Evolutionary conservation across 2,113 vertebrate species (phyloP).

Genomic region (Cryptomyrus ogoouensis): DNA sequence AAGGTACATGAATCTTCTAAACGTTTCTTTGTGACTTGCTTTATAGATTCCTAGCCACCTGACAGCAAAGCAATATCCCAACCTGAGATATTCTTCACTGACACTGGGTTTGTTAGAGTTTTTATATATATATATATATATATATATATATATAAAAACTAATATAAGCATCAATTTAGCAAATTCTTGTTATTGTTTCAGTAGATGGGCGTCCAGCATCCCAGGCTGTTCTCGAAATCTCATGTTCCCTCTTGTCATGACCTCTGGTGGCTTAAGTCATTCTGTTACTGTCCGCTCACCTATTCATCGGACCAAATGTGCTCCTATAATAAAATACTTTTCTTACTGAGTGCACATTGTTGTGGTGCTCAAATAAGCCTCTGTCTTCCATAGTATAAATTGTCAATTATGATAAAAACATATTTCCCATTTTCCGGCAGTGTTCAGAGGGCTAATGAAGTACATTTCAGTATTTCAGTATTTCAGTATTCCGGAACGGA

Average conservation of each 20-base stretch:
- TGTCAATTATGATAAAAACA: neutral
- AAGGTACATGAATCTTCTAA: neutral
- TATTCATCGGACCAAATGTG: neutral
- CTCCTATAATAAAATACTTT: neutral
- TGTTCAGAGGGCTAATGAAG: neutral
- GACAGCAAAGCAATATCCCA: neutral
- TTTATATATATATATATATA: neutral
- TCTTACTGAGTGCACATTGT: neutral
- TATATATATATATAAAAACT: neutral
- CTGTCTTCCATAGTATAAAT: neutral
- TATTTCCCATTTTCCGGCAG: neutral
- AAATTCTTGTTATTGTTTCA: neutral
- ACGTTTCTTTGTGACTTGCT: neutral
- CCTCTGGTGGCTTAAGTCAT: neutral
- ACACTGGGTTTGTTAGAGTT: neutral
- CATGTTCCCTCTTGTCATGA: neutral
- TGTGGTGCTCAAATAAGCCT: conserved; percentile 1
- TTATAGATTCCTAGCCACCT: neutral
- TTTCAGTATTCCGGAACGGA: neutral
- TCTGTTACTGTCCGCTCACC: neutral
- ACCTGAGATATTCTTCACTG: neutral
- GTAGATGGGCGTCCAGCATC: neutral
- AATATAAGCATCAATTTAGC: neutral
- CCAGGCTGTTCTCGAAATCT: neutral
- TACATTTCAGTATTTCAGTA: neutral